These are phyloP conservation scores for Heterodera schachtii DNA, from an alignment of 1,140 invertebrate genomes.

Conservation along the genomic window DNA sequence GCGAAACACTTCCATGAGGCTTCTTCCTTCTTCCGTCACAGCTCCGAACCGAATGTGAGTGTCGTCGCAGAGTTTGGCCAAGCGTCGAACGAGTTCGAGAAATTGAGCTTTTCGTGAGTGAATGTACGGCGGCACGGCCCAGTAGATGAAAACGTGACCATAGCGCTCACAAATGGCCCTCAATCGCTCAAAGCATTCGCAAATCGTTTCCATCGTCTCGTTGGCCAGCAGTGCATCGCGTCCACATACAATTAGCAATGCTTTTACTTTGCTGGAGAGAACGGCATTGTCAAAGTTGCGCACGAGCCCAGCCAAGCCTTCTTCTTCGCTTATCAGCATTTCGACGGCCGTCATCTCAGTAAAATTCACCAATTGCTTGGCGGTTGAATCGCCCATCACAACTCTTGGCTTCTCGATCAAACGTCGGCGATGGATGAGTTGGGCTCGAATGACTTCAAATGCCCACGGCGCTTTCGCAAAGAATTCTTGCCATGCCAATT, in stretches of 20 bases:
- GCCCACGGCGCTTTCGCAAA: not conserved
- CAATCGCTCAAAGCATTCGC: not conserved
- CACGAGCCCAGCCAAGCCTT: not conserved
- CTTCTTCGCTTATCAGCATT: not conserved
- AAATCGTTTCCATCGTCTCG: not conserved
- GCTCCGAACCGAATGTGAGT: not conserved
- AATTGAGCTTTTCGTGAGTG: not conserved
- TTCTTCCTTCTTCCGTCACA: not conserved
- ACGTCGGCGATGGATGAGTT: not conserved
- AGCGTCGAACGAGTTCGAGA: no score
- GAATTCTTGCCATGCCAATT: not conserved
- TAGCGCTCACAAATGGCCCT: not conserved
- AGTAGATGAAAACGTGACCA: not conserved
- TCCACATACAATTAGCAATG: not conserved
- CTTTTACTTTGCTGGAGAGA: not conserved
- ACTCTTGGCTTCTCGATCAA: not conserved
- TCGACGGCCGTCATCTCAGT: not conserved
- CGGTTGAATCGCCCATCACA: not conserved
- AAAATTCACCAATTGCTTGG: not conserved
- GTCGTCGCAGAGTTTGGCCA: no score
- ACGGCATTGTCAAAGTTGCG: not conserved
- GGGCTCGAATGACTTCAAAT: not conserved
- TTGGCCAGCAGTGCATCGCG: not conserved
- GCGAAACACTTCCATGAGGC: conserved; percentile 3
- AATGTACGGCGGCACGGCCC: not conserved